Evolutionary conservation across 2,888 invertebrate species (phyloP).

Genomic region (Metopia argyrocephala): DNA sequence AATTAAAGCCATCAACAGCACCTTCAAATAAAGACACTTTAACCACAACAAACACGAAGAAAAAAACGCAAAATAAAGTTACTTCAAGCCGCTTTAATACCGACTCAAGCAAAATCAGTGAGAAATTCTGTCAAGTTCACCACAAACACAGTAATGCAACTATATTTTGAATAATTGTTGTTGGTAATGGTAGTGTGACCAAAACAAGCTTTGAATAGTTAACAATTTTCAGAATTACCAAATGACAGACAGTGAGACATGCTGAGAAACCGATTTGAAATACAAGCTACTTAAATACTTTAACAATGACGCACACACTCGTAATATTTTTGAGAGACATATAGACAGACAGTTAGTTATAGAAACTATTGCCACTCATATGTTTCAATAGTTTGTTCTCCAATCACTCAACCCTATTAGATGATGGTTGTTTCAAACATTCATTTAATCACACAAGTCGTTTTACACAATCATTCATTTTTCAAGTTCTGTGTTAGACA

Average conservation of each 20-base stretch:
- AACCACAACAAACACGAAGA: slow-evolving; percentile 22
- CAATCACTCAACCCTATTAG: slow-evolving; percentile 5
- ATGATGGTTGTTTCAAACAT: neutral
- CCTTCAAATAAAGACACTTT: slow-evolving; percentile 11
- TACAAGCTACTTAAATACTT: slow-evolving; percentile 27
- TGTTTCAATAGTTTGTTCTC: neutral
- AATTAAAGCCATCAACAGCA: neutral
- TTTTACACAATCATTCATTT: neutral
- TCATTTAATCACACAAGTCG: neutral
- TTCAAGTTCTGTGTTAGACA: too few relatives aligned
- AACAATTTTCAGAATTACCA: slow-evolving; percentile 32
- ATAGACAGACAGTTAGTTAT: neutral
- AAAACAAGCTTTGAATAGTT: neutral
- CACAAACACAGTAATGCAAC: neutral
- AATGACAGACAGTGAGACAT: neutral
- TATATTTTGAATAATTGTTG: slow-evolving; percentile 2
- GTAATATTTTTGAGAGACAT: neutral
- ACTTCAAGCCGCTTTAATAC: slow-evolving; percentile 43
- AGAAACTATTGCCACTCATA: slow-evolving; percentile 22
- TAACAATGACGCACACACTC: neutral
- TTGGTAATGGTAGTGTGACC: neutral
- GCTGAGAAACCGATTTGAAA: slow-evolving; percentile 16
- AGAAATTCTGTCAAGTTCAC: slow-evolving; percentile 40
- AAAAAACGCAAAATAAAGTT: neutral
- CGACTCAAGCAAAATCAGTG: slow-evolving; percentile 36